Base-by-base conservation (phyloP, 2,888 invertebrate genomes). In the Diarsia rubi region DNA sequence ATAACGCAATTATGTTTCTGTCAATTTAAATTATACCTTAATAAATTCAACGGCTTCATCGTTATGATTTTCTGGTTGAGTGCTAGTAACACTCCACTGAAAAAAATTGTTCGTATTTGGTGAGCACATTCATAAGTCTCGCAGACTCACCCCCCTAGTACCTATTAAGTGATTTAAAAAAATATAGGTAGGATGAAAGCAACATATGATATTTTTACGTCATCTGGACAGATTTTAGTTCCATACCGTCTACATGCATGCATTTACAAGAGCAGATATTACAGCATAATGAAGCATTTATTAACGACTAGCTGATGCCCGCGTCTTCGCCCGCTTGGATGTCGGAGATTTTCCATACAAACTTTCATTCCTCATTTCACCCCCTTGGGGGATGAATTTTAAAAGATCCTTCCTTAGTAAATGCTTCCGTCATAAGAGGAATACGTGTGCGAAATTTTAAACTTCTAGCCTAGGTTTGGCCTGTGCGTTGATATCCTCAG, bases 141-240 rank as follows among this genome's bases (percentile, higher is more conserved):
- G 27, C 57, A 57, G 8, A 57, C 16, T 54, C 14, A 24, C 24
- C 24, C 0, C 24, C 2, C 14, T 54, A 24, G 16, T n/a, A n/a
- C n/a, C n/a, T 54, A 57, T 27, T 1, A 27, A 16, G 16, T 57
- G 2, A n/a, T 52, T n/a, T 21, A 49, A 54, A 24, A 54, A 54
- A n/a, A 24, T 52, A 52, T 12, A 52, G 12, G n/a, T 52, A n/a
- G 52, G n/a, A 24, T 54, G 24, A 14, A 54, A 52, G 27, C 47
- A 75, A 73, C 42, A 44, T 57, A 16, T 37, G 24, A 47, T 27
- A 54, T 11, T 45, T 77, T n/a, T 37, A 74, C 31, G 37, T 42
- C 37, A 37, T 73, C 37, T 19, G 44, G 54, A 14, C 54, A 47
- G 19, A 24, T 68, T 47, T 21, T 24, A 31, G 27, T 27, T 42